Evolutionary conservation across 2,888 invertebrate genomes (phyloP), one percentile per base, ranked within the genome.

Genomic region (Anagyrus pseudococci): DNA sequence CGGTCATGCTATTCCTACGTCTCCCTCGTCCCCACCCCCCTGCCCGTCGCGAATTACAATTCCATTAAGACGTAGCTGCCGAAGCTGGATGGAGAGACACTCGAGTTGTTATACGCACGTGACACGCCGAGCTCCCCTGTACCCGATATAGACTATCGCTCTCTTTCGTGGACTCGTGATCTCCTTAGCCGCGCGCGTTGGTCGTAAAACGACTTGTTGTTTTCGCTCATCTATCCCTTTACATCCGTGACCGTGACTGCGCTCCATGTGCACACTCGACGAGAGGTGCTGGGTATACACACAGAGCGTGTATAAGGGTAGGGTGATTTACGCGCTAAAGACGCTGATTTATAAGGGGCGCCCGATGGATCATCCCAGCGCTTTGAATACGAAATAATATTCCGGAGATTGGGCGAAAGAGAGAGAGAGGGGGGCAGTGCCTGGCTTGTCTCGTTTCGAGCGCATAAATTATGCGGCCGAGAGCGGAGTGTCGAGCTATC

Each of bases 361-460:
- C 50, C 19, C 48, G 53, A 20, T 19, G 55, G 48, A 54, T 37
- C 49, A 47, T 50, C 43, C 52, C 20, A 22, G 50, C 46, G 40
- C 48, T 23, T 56, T 50, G 50, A 58, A 63, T 55, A 49, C 13
- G 47, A 60, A 64, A 64, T 60, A 64, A 64, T 64, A 60, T 56
- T 57, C 44, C 48, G 20, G 46, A 41, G 50, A 58, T 62, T 33
- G 60, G 46, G 29, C 10, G 29, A 7, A 29, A 29, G 48, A 52
- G 44, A 8, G 22, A 10, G 33, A 20, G 33, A 26, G 10, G n/a
- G 15, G 40, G 40, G 13, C 6, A 4, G n/a, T 41, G 40, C 25
- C 13, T n/a, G 13, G 17, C 44, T 17, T 7, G 8, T 52, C 41
- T 46, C 52, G 49, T 41, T 47, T 41, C 54, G 23, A n/a, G 7